Evolutionary conservation across 2,888 invertebrate species (phyloP), one percentile per base, ranked within the genome.

Genomic region (Electrophaes corylata): DNA sequence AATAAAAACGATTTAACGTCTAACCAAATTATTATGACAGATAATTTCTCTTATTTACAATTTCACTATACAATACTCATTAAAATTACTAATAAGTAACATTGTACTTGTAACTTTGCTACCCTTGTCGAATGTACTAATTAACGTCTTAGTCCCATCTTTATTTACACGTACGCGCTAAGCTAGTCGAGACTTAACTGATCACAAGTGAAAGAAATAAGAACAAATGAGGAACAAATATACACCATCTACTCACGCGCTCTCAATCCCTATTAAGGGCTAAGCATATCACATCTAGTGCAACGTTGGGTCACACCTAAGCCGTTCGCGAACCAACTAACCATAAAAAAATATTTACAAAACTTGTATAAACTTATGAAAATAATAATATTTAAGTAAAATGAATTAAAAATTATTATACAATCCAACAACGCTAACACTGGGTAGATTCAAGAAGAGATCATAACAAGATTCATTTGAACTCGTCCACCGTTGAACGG

Each of bases 1-100:
- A 83, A 88, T 89, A 87, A 85, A 60, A 90, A 90, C 88, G 86
- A 88, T 88, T 90, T 89, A 83, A 87, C 86, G 84, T 86, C 90
- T 88, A 89, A 83, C 83, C 83, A 84, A 61, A 64, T 88, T 91
- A 91, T 90, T 90, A 91, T 91, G 91, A 88, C 89, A 90, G 84
- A 91, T 90, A 90, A 82, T 91, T 88, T 72, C 85, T 91, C 91
- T 91, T 91, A 91, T 91, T 84, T 91, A 91, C 91, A 91, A 82
- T 84, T 88, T 86, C 70, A 77, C 86, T 91, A 88, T 91, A 91
- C 89, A 90, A 84, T 86, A 88, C 80, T 79, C 71, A 70, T 86
- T 82, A 85, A 83, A 88, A 84, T 84, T 83, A 84, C 76, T 81
- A 86, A 83, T 88, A 89, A 87, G 88, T 88, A 89, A 89, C 87